phyloP scores from a whole-genome alignment of 2,797 vertebrate species.

The Anguilla megastoma region DNA sequence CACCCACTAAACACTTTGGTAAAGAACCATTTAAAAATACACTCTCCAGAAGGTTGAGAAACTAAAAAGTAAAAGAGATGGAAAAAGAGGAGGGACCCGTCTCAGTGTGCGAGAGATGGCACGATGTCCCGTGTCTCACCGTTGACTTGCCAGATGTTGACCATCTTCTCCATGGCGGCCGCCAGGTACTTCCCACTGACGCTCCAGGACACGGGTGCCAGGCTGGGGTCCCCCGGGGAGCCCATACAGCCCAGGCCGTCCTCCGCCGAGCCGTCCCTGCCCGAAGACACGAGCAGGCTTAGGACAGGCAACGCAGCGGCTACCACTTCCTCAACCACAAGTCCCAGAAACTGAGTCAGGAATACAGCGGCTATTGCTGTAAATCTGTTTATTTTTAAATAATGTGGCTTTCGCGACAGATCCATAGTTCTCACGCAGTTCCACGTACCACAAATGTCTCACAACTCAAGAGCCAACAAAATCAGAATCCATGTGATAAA shows the following conservation, averaged over 20 bases:
- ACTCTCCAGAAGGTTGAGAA: not conserved
- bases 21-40: not conserved
- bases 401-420: not conserved
- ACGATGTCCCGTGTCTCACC: conserved; percentile 67
- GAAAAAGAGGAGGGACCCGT: too few species aligned
- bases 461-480: not conserved
- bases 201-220: conserved; percentile 91
- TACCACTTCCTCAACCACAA: not conserved
- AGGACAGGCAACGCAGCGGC: not conserved
- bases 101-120: not conserved
- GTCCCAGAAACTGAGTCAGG: not conserved
- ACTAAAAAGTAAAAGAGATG: not conserved
- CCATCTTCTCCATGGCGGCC: conserved; percentile 89
- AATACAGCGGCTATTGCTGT: not conserved
- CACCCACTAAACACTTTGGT: not conserved
- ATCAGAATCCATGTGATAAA: not conserved
- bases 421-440: not conserved
- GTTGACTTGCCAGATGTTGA: conserved; percentile 98
- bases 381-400: not conserved
- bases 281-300: not conserved
- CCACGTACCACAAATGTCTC: not conserved
- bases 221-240: conserved; percentile 84
- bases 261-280: conserved; percentile 82
- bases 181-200: conserved; percentile 91
- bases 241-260: conserved; percentile 75